A percentile compares a stretch with the other conserved stretches of the same genome.
Conservation (phyloP, 2,888 invertebrate genomes). For the Atrina japonica region DNA sequence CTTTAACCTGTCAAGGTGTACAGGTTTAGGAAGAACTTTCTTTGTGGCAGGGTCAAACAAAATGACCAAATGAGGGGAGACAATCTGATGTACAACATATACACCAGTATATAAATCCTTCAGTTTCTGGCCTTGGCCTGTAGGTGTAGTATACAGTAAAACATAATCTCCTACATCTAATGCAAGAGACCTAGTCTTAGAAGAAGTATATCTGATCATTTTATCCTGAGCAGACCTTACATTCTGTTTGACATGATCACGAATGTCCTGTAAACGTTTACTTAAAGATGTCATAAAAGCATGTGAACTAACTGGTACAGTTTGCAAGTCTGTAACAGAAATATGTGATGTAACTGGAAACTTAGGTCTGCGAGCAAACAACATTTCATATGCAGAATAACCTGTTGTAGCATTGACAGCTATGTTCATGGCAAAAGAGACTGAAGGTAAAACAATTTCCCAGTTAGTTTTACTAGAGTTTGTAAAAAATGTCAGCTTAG, state of each 20-base stretch:
- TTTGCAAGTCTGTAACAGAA: conserved; percentile 2
- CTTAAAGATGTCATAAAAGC: conserved; percentile 12
- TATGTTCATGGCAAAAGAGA: conserved; percentile 43
- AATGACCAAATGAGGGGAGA: conserved; percentile 24
- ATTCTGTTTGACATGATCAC: too few relatives aligned
- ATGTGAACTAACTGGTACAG: conserved; percentile 12
- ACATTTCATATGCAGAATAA: conserved; percentile 45
- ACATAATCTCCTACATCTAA: conserved; percentile 31
- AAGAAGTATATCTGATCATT: conserved; percentile 25
- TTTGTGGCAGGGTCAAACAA: conserved; percentile 7
- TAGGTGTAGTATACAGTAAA: conserved; percentile 12
- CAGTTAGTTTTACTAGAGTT: conserved; percentile 32
- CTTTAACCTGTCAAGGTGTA: conserved; percentile 38
- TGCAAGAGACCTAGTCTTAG: not conserved
- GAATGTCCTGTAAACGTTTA: conserved; percentile 7
- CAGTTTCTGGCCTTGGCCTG: conserved; percentile 27
- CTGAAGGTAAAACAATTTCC: conserved; percentile 24
- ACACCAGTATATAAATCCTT: conserved; percentile 20
- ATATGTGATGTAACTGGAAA: conserved; percentile 32
- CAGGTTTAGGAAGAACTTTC: conserved; percentile 25
- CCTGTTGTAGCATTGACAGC: conserved; percentile 32
- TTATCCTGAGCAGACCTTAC: too few relatives aligned
- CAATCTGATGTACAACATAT: conserved; percentile 13
- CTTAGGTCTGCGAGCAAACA: conserved; percentile 40
- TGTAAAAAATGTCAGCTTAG: conserved; percentile 39